These are phyloP conservation scores for Apostichopus parvimensis DNA, from an alignment of 35 echinoderm and acorn worm species.

Conservation along the genomic window DNA sequence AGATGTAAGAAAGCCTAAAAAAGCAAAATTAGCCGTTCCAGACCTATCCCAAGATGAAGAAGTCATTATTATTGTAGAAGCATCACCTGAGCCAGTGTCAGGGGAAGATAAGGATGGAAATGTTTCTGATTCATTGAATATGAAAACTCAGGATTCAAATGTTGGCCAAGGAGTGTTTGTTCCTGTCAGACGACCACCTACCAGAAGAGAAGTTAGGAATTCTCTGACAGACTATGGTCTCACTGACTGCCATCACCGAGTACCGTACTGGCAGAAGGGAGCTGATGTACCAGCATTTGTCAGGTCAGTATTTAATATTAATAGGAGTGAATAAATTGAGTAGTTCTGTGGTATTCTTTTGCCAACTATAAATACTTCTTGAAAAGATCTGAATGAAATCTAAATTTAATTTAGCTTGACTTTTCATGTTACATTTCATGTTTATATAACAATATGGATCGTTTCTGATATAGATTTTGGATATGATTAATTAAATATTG, in stretches of 20 bases:
- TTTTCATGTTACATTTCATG: too few species aligned
- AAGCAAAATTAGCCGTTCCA: too few species aligned
- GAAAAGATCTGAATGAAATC: too few species aligned
- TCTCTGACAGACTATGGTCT: slow-evolving; percentile 71
- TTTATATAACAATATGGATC: too few species aligned
- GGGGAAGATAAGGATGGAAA: background rate
- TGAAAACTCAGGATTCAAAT: background rate
- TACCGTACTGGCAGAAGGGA: slow-evolving; percentile 80
- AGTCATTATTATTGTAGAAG: background rate
- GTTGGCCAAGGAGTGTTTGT: slow-evolving; percentile 22
- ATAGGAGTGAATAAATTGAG: too few species aligned
- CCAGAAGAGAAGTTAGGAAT: slow-evolving; percentile 34
- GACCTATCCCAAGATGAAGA: too few species aligned
- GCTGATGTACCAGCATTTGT: slow-evolving; percentile 61
- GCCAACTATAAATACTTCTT: too few species aligned
- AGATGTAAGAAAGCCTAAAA: too few species aligned
- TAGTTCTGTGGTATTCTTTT: too few species aligned
- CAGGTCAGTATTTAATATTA: slow-evolving; percentile 7
- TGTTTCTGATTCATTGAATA: background rate
- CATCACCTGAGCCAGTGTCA: background rate
- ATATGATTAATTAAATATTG: too few species aligned
- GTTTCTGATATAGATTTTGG: too few species aligned
- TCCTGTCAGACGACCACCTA: slow-evolving; percentile 70
- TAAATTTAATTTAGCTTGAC: too few species aligned
- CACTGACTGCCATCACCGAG: slow-evolving; percentile 67